Percentiles rank a stretch among this genome's conserved stretches.
Conservation (phyloP, 2,797 vertebrate species). For the Philypnodon macrostomus region DNA sequence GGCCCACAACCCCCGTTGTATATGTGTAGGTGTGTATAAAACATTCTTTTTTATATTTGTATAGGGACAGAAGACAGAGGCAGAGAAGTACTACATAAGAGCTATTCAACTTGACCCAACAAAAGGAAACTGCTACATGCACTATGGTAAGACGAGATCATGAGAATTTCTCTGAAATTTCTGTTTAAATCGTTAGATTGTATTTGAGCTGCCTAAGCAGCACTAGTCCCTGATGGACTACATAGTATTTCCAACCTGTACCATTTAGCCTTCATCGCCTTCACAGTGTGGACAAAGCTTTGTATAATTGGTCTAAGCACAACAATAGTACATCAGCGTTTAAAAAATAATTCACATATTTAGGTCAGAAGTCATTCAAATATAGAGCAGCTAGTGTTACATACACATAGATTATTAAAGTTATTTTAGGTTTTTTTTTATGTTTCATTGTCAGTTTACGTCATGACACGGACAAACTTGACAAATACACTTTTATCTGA, state of each 20-base stretch:
- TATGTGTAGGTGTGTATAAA: too few species aligned
- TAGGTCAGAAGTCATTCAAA: slow-evolving; percentile 12
- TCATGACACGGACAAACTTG: too few species aligned
- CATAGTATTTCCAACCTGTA: slow-evolving; percentile 14
- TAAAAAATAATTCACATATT: slow-evolving; percentile 11
- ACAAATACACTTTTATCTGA: too few species aligned
- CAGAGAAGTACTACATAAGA: slow-evolving; percentile 90
- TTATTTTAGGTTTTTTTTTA: neutral
- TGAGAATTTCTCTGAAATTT: slow-evolving; percentile 1
- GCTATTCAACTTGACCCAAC: slow-evolving; percentile 92
- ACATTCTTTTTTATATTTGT: too few species aligned
- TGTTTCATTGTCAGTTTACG: too few species aligned
- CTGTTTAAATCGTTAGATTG: slow-evolving; percentile 15
- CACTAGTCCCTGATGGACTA: slow-evolving; percentile 2
- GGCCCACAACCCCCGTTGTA: too few species aligned
- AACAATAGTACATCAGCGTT: slow-evolving; percentile 4
- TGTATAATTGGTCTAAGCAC: slow-evolving; percentile 23
- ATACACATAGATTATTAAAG: slow-evolving; percentile 4
- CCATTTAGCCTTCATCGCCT: neutral
- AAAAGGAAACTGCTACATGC: slow-evolving; percentile 98
- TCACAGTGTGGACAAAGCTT: slow-evolving; percentile 18
- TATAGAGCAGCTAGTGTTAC: slow-evolving; percentile 1
- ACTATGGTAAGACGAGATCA: slow-evolving; percentile 85
- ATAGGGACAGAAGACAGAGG: slow-evolving; percentile 89
- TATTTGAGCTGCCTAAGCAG: slow-evolving; percentile 11